Evolutionary conservation across 2,113 vertebrate species (phyloP), one percentile per base, ranked within the genome.

Genomic region (Elachura formosa): DNA sequence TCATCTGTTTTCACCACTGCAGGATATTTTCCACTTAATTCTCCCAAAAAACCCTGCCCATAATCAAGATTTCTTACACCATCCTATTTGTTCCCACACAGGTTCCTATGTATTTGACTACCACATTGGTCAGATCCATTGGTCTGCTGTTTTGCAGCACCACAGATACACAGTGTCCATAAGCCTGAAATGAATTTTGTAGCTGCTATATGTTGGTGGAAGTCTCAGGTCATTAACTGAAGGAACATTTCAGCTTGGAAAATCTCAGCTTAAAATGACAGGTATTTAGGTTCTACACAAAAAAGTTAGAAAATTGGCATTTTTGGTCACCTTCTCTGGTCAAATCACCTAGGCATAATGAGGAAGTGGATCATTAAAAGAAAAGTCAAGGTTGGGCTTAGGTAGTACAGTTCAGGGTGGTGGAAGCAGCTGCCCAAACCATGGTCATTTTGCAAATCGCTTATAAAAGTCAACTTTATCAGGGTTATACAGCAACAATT

Each of bases 71-170:
- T n/a, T 79, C 78, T 85, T 56, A 55, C 36, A 41, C 17, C 41
- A 22, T 55, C 22, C 26, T 46, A 20, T 66, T 79, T 76, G 21
- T 45, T 91, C 43, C 48, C n/a, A 71, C 48, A 51, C 29, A 75
- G 29, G 11, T 45, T 81, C 25, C 28, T 3, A 1, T 48, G 23
- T 78, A 67, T 72, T 79, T 68, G 20, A 33, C 51, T 56, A 31
- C 24, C 2, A 0, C 0, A 0, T 36, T 49, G 81, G 28, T 91
- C 40, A 93, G 73, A 87, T 43, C n/a, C 61, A 59, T 72, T 0
- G 0, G 5, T 41, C 31, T 81, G 55, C 40, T 84, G 34, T 56
- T 86, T 62, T 55, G 46, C 29, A 71, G 33, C 18, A 82, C 48
- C 29, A 52, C 22, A 66, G 19, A 31, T 15, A 81, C 10, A 24